These are phyloP conservation scores for Vidua chalybeata DNA, from an alignment of 2,113 vertebrate species.

Conservation along the genomic window DNA sequence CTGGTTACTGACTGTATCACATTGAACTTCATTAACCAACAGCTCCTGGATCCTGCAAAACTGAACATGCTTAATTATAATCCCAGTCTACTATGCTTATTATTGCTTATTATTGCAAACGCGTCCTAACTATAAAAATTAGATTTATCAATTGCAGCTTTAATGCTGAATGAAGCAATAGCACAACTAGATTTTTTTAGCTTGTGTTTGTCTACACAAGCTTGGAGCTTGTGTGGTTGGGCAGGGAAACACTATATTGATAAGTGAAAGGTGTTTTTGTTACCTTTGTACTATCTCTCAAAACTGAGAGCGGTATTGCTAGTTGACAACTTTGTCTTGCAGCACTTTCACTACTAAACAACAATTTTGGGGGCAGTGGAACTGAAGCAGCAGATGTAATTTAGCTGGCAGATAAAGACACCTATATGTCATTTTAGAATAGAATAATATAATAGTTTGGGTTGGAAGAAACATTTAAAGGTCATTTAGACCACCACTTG, in stretches of 20 bases:
- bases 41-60: background rate
- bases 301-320: background rate
- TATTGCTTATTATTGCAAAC: background rate
- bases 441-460: background rate
- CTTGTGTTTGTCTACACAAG: background rate
- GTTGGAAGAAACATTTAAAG: background rate
- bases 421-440: background rate
- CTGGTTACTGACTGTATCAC: background rate
- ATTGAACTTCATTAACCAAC: slow-evolving; percentile 7
- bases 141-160: background rate
- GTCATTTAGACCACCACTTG: too few species aligned
- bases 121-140: background rate
- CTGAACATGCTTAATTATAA: background rate
- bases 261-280: background rate
- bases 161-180: background rate
- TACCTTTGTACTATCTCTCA: background rate
- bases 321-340: background rate
- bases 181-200: background rate
- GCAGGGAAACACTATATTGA: background rate
- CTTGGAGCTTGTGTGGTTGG: background rate
- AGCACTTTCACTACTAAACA: background rate
- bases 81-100: background rate
- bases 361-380: background rate
- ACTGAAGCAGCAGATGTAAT: background rate
- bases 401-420: background rate